Conservation (phyloP, 2,113 vertebrate species). For the Ageneiosus marmoratus region DNA sequence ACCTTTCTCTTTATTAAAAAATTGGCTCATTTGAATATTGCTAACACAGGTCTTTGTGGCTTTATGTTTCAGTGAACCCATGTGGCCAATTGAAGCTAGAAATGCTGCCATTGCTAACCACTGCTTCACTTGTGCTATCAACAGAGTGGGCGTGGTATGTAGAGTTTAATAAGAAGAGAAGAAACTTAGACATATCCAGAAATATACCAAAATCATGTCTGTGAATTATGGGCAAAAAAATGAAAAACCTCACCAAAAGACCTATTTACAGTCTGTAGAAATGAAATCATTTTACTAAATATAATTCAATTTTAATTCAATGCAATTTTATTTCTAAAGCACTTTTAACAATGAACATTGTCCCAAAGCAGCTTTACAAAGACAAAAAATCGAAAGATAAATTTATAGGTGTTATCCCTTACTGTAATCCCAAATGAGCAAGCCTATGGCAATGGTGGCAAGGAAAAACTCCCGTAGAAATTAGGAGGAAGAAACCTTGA, state of each 20-base stretch:
- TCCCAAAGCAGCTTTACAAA: too few relatives aligned
- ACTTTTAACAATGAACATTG: too few relatives aligned
- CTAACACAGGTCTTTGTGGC: slow-evolving; percentile 20
- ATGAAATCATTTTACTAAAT: background rate
- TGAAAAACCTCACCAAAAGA: too few relatives aligned
- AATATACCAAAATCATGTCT: background rate
- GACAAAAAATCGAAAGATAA: too few relatives aligned
- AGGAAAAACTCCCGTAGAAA: too few relatives aligned
- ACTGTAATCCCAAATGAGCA: too few relatives aligned
- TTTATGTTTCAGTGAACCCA: slow-evolving; percentile 79
- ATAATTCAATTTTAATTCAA: too few relatives aligned
- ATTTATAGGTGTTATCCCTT: too few relatives aligned
- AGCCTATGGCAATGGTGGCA: too few relatives aligned
- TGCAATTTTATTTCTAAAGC: too few relatives aligned
- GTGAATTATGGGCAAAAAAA: background rate
- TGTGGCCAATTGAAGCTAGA: slow-evolving; percentile 93
- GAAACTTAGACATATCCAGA: background rate
- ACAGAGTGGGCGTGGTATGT: slow-evolving; percentile 89
- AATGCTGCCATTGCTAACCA: slow-evolving; percentile 96
- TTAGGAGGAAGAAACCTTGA: too few relatives aligned
- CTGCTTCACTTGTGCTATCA: slow-evolving; percentile 94
- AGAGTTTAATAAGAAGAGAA: background rate
- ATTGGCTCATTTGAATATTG: background rate
- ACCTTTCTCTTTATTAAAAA: background rate
- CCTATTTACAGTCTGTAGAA: background rate